Evolutionary conservation across 1,140 invertebrate genomes (phyloP).

Genomic region (Zaprionus lachaisei): DNA sequence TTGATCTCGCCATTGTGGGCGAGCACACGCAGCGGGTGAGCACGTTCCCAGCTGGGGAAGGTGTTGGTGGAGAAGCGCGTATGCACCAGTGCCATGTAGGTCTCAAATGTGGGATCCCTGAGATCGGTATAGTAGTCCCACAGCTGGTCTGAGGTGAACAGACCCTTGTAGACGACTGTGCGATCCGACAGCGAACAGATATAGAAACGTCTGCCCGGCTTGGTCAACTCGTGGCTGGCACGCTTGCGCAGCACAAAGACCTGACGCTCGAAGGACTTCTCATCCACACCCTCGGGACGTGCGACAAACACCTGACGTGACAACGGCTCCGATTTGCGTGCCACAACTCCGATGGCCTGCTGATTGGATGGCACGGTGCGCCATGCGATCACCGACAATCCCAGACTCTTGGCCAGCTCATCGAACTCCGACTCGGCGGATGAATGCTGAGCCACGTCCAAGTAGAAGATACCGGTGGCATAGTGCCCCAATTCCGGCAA

Average conservation of each 20-base stretch:
- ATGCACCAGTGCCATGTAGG: constrained; percentile 97
- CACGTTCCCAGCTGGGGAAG: constrained; percentile 99
- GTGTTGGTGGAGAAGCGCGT: constrained; percentile 99
- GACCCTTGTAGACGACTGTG: constrained; percentile 98
- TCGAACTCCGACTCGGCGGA: constrained; percentile 93
- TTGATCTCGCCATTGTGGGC: constrained; percentile 99
- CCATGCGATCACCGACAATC: constrained; percentile 94
- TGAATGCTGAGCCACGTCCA: constrained; percentile 93
- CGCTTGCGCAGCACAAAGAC: constrained; percentile 97
- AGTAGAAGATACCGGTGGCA: constrained; percentile 97
- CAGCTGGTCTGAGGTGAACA: constrained; percentile 97
- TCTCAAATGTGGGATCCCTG: constrained; percentile 93
- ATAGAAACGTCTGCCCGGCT: constrained; percentile 95
- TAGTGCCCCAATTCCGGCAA: constrained; percentile 95
- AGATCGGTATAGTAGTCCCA: constrained; percentile 91
- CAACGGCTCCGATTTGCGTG: constrained; percentile 96
- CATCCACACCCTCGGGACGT: constrained; percentile 85
- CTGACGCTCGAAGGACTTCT: constrained; percentile 88
- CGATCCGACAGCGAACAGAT: constrained; percentile 96
- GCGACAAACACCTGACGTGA: constrained; percentile 97
- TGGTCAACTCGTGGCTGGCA: constrained; percentile 94
- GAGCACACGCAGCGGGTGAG: constrained; percentile 97
- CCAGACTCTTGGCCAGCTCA: constrained; percentile 91
- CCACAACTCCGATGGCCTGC: constrained; percentile 94
- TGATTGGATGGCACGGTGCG: constrained; percentile 95